A percentile compares a stretch with the other conserved stretches of the same genome.
phyloP scores from a whole-genome alignment of 2,888 invertebrate species.

The Sialis fuliginosa region DNA sequence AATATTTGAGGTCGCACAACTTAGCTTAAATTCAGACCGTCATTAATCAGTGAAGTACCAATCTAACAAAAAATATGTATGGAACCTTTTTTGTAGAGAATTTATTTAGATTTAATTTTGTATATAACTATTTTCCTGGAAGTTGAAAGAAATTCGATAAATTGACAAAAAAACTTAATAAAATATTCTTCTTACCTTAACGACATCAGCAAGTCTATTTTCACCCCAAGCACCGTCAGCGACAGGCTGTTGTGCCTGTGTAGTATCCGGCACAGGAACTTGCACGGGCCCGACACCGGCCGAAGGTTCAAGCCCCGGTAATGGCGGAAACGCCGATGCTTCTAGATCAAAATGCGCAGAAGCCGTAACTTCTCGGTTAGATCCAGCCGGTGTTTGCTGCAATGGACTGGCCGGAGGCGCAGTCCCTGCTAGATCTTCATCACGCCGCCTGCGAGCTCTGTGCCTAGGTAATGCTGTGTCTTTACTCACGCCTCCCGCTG shows the following conservation, averaged over 20 bases:
- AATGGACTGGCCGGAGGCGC: slow-evolving; percentile 18
- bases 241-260: slow-evolving; percentile 16
- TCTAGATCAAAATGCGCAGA: slow-evolving; percentile 58
- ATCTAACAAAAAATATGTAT: too few relatives aligned
- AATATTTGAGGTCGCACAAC: too few relatives aligned
- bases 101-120: too few relatives aligned
- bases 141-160: background rate
- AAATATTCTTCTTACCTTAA: slow-evolving; percentile 30
- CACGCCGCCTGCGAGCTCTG: slow-evolving; percentile 26
- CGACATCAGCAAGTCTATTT: slow-evolving; percentile 60
- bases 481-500: slow-evolving; percentile 16
- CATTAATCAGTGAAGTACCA: too few relatives aligned
- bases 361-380: slow-evolving; percentile 16
- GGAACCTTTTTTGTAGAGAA: too few relatives aligned
- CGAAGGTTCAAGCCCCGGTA: slow-evolving; percentile 41
- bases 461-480: slow-evolving; percentile 25
- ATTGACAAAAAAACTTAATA: background rate
- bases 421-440: slow-evolving; percentile 21
- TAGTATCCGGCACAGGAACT: slow-evolving; percentile 16
- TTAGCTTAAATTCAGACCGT: too few relatives aligned
- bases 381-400: slow-evolving; percentile 20
- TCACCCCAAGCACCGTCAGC: slow-evolving; percentile 25
- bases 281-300: slow-evolving; percentile 11
- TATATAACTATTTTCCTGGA: background rate
- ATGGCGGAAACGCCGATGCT: slow-evolving; percentile 61